These are phyloP conservation scores for Amorpha juglandis DNA, from an alignment of 2,888 invertebrate species.

Conservation along the genomic window DNA sequence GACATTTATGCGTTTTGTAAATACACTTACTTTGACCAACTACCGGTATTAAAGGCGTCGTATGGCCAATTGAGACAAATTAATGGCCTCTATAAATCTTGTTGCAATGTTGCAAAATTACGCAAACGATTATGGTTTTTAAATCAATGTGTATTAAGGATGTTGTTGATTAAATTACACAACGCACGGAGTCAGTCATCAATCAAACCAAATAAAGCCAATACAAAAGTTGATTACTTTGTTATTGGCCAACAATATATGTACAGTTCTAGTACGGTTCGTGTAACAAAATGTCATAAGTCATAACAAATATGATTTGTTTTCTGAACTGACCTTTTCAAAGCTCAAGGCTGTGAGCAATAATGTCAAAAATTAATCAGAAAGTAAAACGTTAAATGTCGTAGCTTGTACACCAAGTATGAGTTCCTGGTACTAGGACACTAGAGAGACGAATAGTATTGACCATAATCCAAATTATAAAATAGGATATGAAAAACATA, in stretches of 20 bases:
- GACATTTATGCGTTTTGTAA: slow-evolving; percentile 17
- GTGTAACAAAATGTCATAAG: background rate
- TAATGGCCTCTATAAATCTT: slow-evolving; percentile 20
- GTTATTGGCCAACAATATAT: slow-evolving; percentile 5
- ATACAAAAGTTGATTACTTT: slow-evolving; percentile 10
- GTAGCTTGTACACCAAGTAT: background rate
- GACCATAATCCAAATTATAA: background rate
- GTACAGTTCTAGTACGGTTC: background rate
- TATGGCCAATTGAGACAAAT: slow-evolving; percentile 17
- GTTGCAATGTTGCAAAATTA: slow-evolving; percentile 7
- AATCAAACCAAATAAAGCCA: slow-evolving; percentile 16
- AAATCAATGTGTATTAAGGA: slow-evolving; percentile 4
- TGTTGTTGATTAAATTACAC: slow-evolving; percentile 14
- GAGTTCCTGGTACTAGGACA: too few relatives aligned
- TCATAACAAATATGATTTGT: slow-evolving; percentile 8
- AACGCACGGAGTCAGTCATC: slow-evolving; percentile 16
- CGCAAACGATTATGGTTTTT: slow-evolving; percentile 18
- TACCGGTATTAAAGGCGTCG: slow-evolving; percentile 8
- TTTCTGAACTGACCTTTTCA: slow-evolving; percentile 6
- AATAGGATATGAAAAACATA: too few relatives aligned
- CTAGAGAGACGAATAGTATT: background rate
- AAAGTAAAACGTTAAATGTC: background rate
- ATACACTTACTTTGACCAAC: slow-evolving; percentile 8
- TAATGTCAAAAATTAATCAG: background rate
- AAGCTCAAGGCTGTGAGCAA: background rate